Evolutionary conservation across 35 echinoderm and acorn worm genomes (phyloP).

Genomic region (Patiria miniata): DNA sequence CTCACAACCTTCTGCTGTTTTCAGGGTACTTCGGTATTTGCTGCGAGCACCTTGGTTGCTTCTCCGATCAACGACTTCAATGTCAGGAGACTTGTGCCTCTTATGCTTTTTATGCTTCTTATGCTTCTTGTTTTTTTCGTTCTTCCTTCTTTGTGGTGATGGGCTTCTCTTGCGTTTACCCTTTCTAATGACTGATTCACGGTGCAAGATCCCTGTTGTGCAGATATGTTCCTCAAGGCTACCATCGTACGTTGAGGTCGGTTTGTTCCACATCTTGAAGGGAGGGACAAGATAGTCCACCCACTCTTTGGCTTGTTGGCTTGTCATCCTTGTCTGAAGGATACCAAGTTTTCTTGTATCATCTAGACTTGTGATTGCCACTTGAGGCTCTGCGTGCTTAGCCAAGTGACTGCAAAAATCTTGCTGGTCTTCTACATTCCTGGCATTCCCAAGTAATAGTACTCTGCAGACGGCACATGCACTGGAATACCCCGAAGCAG

Average conservation of each 20-base stretch:
- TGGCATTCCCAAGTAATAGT: not conserved
- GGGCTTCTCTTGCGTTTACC: not conserved
- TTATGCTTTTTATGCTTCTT: constrained; percentile 56
- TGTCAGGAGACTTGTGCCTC: not conserved
- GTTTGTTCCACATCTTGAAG: constrained; percentile 74
- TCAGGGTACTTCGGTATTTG: not conserved
- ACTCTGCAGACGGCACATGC: not conserved
- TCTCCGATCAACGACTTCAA: not conserved
- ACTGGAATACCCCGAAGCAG: not conserved
- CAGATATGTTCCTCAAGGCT: constrained; percentile 52
- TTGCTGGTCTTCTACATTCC: constrained; percentile 20
- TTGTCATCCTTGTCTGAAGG: constrained; percentile 10
- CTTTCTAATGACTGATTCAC: constrained; percentile 54
- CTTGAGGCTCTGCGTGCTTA: constrained; percentile 41
- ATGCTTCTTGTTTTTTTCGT: constrained; percentile 37
- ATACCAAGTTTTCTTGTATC: constrained; percentile 11
- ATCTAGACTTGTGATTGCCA: constrained; percentile 19
- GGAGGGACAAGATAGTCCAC: constrained; percentile 88
- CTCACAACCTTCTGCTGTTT: constrained; percentile 19
- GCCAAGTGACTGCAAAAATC: constrained; percentile 34
- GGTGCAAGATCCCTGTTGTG: constrained; percentile 55
- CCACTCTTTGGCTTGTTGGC: constrained; percentile 77
- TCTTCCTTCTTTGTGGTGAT: not conserved
- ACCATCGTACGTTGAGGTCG: constrained; percentile 61
- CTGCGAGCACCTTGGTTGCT: not conserved